phyloP scores from a whole-genome alignment of 2,888 invertebrate species.

The Drosophila neotestacea region DNA sequence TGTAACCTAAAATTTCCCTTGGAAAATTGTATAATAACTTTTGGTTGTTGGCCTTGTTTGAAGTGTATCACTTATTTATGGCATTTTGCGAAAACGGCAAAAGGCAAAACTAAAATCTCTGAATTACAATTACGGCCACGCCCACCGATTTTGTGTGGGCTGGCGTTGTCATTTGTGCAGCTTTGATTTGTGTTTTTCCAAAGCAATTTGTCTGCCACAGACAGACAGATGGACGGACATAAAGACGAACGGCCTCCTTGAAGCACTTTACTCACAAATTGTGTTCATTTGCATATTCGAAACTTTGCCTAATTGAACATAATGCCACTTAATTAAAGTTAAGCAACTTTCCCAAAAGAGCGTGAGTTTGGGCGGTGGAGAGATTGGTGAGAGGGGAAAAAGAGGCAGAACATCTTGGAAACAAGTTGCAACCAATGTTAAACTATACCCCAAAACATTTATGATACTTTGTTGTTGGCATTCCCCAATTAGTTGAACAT shows the following conservation, averaged over 20 bases:
- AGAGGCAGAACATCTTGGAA: slow-evolving; percentile 24
- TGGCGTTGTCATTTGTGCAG: slow-evolving; percentile 37
- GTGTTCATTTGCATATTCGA: slow-evolving; percentile 77
- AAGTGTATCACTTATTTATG: slow-evolving; percentile 12
- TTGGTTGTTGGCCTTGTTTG: background rate
- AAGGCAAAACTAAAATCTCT: slow-evolving; percentile 33
- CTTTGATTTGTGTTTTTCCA: slow-evolving; percentile 67
- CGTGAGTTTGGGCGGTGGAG: background rate
- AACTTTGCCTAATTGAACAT: slow-evolving; percentile 80
- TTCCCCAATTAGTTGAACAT: slow-evolving; percentile 20
- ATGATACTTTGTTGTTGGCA: slow-evolving; percentile 49
- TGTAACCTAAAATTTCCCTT: background rate
- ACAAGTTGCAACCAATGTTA: slow-evolving; percentile 30
- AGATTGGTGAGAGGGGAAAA: background rate
- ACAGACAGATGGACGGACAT: slow-evolving; percentile 3
- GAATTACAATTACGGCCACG: slow-evolving; percentile 56
- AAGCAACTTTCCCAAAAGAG: slow-evolving; percentile 44
- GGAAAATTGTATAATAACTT: slow-evolving; percentile 8
- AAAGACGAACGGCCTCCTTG: background rate
- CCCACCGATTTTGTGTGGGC: slow-evolving; percentile 34
- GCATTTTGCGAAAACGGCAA: background rate
- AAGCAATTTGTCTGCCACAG: slow-evolving; percentile 60
- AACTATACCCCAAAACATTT: slow-evolving; percentile 56
- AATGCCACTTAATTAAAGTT: slow-evolving; percentile 79
- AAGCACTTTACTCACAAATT: slow-evolving; percentile 69